Evolutionary conservation across 92 coral and sea anemone species (phyloP).

Genomic region (Heteractis magnifica): DNA sequence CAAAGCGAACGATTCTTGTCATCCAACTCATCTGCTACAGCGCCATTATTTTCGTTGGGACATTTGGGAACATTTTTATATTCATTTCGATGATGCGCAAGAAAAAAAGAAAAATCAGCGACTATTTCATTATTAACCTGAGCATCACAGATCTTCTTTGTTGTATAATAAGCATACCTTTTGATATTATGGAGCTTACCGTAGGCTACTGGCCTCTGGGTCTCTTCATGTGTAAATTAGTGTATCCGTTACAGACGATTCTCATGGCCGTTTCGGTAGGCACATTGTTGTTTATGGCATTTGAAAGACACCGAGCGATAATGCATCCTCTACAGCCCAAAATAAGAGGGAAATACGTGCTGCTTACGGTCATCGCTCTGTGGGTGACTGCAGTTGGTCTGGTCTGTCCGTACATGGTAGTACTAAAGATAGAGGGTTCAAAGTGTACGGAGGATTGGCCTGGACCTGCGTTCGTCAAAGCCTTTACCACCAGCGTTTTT

Average conservation of each 20-base stretch:
- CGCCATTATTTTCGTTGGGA: slow-evolving; percentile 53
- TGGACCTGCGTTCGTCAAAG: slow-evolving; percentile 27
- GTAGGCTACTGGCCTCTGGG: slow-evolving; percentile 56
- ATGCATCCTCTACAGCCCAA: slow-evolving; percentile 64
- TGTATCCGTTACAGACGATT: slow-evolving; percentile 69
- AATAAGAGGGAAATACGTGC: slow-evolving; percentile 30
- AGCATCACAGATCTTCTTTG: slow-evolving; percentile 57
- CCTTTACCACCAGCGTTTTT: slow-evolving; percentile 55
- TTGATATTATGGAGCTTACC: slow-evolving; percentile 49
- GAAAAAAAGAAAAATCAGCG: slow-evolving; percentile 54
- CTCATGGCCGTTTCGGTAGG: slow-evolving; percentile 60
- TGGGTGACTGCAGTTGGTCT: slow-evolving; percentile 62
- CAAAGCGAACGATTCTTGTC: slow-evolving; percentile 8
- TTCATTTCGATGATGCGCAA: slow-evolving; percentile 45
- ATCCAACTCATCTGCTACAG: slow-evolving; percentile 54
- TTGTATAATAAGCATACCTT: slow-evolving; percentile 53
- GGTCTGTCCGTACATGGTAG: slow-evolving; percentile 64
- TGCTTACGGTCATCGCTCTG: slow-evolving; percentile 25
- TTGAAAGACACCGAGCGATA: slow-evolving; percentile 63
- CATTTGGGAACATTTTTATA: slow-evolving; percentile 57
- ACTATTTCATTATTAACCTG: slow-evolving; percentile 66
- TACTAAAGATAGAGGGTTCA: slow-evolving; percentile 30
- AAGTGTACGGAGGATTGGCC: slow-evolving; percentile 61
- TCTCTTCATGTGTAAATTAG: slow-evolving; percentile 45
- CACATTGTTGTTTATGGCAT: slow-evolving; percentile 56